Conservation (phyloP, 2,888 invertebrate genomes). For the Eristalinus aeneus region DNA sequence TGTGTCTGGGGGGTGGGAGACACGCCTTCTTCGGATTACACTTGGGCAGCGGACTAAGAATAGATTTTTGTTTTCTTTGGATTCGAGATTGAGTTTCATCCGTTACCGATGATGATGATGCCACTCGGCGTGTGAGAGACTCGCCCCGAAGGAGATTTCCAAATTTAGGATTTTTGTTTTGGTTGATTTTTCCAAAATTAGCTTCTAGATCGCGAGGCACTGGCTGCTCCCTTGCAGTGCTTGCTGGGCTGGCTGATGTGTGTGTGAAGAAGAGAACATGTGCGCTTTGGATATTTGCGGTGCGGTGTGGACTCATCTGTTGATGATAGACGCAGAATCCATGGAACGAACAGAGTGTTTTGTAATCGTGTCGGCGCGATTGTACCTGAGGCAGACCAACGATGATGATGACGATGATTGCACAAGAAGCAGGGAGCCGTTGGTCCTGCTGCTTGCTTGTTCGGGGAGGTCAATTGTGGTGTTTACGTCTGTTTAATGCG, state of each 20-base stretch:
- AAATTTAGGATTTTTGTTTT: slow-evolving; percentile 60
- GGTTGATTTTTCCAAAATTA: slow-evolving; percentile 64
- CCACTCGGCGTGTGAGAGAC: slow-evolving; percentile 38
- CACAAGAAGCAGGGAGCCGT: slow-evolving; percentile 9
- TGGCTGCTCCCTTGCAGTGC: slow-evolving; percentile 58
- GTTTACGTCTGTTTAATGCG: background rate
- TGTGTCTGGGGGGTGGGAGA: slow-evolving; percentile 34
- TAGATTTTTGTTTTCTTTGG: slow-evolving; percentile 43
- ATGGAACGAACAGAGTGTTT: slow-evolving; percentile 15
- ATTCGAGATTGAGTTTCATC: slow-evolving; percentile 63
- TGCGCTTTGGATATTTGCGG: slow-evolving; percentile 56
- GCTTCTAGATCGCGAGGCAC: slow-evolving; percentile 9
- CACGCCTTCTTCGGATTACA: slow-evolving; percentile 11
- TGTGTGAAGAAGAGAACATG: slow-evolving; percentile 2
- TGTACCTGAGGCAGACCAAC: slow-evolving; percentile 15
- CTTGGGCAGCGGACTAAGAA: slow-evolving; percentile 40
- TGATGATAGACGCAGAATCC: slow-evolving; percentile 20
- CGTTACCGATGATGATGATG: slow-evolving; percentile 44
- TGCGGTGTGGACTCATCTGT: slow-evolving; percentile 31
- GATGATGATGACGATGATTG: background rate
- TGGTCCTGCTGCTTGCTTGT: slow-evolving; percentile 17
- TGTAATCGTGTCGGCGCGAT: slow-evolving; percentile 8
- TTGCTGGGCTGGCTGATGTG: background rate
- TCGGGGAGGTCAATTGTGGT: slow-evolving; percentile 32
- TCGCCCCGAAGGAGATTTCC: slow-evolving; percentile 48